Percentiles rank a stretch among this genome's conserved stretches.
Conservation (phyloP, 2,888 invertebrate genomes). For the Erpobdella octoculata region DNA sequence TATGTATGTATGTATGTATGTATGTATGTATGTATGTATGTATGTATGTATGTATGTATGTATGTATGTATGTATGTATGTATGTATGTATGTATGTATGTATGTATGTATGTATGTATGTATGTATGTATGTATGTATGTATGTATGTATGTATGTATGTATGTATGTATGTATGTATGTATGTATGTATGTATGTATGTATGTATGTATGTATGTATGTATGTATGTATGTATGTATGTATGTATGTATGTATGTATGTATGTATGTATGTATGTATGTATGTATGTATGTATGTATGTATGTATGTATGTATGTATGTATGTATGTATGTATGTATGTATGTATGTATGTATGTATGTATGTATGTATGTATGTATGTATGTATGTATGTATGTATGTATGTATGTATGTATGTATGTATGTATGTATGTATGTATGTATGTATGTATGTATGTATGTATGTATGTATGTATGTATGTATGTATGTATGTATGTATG, state of each 20-base stretch:
- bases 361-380: conserved; percentile 11
- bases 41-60: too few species aligned
- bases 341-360: conserved; percentile 8
- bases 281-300: conserved; percentile 19
- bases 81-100: too few species aligned
- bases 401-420: conserved; percentile 17
- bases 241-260: conserved; percentile 21
- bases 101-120: background rate
- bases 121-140: background rate
- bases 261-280: conserved; percentile 22
- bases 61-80: too few species aligned
- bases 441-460: conserved; percentile 1
- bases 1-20: too few species aligned
- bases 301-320: conserved; percentile 20
- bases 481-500: background rate
- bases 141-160: background rate
- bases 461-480: background rate
- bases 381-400: conserved; percentile 19
- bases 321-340: background rate
- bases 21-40: too few species aligned
- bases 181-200: conserved; percentile 1
- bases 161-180: background rate
- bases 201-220: background rate
- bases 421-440: conserved; percentile 5
- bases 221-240: conserved; percentile 23